These are phyloP conservation scores for Charanyca ferruginea DNA, from an alignment of 2,888 invertebrate species.

Conservation along the genomic window DNA sequence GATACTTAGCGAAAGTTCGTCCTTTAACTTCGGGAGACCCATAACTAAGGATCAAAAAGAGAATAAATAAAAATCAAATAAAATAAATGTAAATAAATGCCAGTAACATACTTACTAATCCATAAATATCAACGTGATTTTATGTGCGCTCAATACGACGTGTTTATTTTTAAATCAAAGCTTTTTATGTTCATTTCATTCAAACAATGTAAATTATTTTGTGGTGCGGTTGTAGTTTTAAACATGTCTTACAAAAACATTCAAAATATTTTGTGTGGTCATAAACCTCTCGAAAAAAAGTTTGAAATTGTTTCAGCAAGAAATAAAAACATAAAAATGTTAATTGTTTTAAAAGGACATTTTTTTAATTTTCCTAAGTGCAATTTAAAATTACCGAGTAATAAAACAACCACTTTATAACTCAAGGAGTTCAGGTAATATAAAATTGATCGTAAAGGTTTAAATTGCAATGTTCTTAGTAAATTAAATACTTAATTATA, in stretches of 20 bases:
- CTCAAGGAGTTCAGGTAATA: slow-evolving; percentile 59
- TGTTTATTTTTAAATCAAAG: slow-evolving; percentile 52
- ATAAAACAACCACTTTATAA: slow-evolving; percentile 38
- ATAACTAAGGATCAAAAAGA: slow-evolving; percentile 46
- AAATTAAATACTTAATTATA: slow-evolving; percentile 44
- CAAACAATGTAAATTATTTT: slow-evolving; percentile 22
- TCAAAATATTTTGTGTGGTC: slow-evolving; percentile 1
- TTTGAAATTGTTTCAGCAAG: slow-evolving; percentile 13
- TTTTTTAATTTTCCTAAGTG: slow-evolving; percentile 9
- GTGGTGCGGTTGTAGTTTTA: slow-evolving; percentile 14
- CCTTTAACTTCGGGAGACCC: slow-evolving; percentile 33
- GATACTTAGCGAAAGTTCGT: slow-evolving; percentile 33
- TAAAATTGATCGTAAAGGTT: slow-evolving; percentile 53
- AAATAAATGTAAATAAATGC: slow-evolving; percentile 28
- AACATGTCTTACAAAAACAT: neutral
- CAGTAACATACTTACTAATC: slow-evolving; percentile 22
- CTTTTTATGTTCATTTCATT: slow-evolving; percentile 36
- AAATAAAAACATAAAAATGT: neutral
- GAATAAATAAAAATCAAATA: slow-evolving; percentile 48
- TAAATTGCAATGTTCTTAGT: slow-evolving; percentile 43
- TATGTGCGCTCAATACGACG: slow-evolving; percentile 33
- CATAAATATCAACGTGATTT: slow-evolving; percentile 46
- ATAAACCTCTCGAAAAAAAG: slow-evolving; percentile 20
- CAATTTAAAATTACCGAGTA: slow-evolving; percentile 28
- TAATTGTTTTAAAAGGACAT: slow-evolving; percentile 1